These are phyloP conservation scores for Fregata magnificens DNA, from an alignment of 2,113 vertebrate genomes.

Conservation along the genomic window DNA sequence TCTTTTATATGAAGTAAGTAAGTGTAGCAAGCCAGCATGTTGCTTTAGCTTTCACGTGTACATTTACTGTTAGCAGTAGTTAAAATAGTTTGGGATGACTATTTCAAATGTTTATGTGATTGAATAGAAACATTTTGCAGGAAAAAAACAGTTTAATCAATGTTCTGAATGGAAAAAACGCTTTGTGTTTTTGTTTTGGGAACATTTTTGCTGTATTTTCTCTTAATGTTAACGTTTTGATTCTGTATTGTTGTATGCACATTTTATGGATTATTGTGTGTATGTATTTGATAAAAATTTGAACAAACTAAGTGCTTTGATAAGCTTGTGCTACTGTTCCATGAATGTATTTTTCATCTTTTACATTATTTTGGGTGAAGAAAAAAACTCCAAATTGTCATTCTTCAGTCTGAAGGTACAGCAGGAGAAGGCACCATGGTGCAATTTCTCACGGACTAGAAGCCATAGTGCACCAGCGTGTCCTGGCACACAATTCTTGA, in stretches of 20 bases:
- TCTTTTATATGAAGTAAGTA: neutral
- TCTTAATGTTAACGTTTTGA: neutral
- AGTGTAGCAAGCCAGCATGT: neutral
- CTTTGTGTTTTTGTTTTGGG: neutral
- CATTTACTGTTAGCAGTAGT: neutral
- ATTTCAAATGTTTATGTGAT: neutral
- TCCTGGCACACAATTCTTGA: neutral
- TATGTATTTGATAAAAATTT: neutral
- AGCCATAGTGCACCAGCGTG: neutral
- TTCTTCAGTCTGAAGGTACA: neutral
- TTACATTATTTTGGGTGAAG: accelerated
- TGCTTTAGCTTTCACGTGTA: neutral
- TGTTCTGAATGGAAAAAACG: neutral
- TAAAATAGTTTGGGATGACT: neutral
- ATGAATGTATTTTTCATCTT: neutral
- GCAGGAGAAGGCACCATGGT: neutral
- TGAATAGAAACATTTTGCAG: neutral
- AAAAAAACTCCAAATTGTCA: neutral
- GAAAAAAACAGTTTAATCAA: neutral
- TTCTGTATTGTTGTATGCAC: neutral
- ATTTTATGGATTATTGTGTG: neutral
- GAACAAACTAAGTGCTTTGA: neutral
- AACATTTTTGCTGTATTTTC: neutral
- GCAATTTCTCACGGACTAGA: neutral
- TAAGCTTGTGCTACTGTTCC: neutral